Percentiles rank a stretch among this genome's conserved stretches.
These are phyloP conservation scores for Cichladusa arquata DNA, from an alignment of 2,113 vertebrate species.

Conservation along the genomic window DNA sequence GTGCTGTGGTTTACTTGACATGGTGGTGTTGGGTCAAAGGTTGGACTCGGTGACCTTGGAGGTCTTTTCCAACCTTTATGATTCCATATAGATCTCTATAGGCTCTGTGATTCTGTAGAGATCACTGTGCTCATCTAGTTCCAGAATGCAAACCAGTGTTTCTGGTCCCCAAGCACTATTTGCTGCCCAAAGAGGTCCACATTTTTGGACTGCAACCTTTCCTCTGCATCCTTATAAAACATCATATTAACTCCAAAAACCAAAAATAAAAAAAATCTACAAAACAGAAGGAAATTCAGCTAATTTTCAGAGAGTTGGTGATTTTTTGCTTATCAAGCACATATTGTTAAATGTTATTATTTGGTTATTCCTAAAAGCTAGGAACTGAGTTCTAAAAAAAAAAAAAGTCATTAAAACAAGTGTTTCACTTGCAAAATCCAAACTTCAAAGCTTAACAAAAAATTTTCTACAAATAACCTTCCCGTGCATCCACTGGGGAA, in stretches of 20 bases:
- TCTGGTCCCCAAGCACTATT: background rate
- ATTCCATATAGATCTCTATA: fast-evolving
- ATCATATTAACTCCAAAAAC: background rate
- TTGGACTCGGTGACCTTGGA: fast-evolving
- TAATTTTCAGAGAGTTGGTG: background rate
- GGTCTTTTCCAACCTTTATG: background rate
- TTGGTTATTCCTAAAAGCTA: background rate
- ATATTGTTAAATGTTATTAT: background rate
- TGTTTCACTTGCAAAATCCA: background rate
- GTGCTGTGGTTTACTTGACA: background rate
- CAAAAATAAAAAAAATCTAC: background rate
- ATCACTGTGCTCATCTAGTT: background rate
- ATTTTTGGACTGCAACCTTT: background rate
- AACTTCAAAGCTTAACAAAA: background rate
- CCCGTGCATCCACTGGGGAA: background rate
- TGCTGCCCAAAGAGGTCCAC: background rate
- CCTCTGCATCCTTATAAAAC: background rate
- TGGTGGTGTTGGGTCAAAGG: background rate
- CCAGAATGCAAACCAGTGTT: background rate
- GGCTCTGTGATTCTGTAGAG: background rate
- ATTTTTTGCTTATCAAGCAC: background rate
- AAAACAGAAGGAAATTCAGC: background rate
- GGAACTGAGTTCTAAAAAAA: background rate
- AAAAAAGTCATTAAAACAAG: background rate
- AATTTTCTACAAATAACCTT: background rate